Base-by-base conservation (phyloP, 2,888 invertebrate genomes). In the Chromoteleia sp. region DNA sequence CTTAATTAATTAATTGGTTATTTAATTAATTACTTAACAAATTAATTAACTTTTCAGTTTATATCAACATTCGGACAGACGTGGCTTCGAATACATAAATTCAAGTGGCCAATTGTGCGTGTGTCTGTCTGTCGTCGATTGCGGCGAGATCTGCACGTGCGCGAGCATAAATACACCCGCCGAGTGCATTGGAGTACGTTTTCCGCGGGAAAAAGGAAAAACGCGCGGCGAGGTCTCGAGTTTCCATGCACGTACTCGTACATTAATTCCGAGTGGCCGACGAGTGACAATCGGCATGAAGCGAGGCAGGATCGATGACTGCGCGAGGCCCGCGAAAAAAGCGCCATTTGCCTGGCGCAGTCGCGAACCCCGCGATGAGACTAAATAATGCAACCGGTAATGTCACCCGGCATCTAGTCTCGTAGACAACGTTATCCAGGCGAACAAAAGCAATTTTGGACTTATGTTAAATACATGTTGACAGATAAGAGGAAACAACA, bases 381-480 rank as follows among this genome's bases (percentile, higher is more conserved):
- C 12, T 67, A n/a, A 67, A 68, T 68, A 68, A 56, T 68, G 12
- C 10, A 68, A 7, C 10, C 21, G 5, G 15, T 25, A 54, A 30
- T 41, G n/a, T n/a, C n/a, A 54, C 17, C 17, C n/a, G 41, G 1
- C 19, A 12, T 29, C 17, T 30, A 29, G 68, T 19, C 45, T 45
- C 45, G 56, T 33, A 48, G 17, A 43, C 21, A 25, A 54, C 21
- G 54, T 74, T 45, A 56, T 30, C 36, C 50, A 14, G 6, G 71
- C 71, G 67, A 65, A 67, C 54, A 75, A 71, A 76, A 71, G 81
- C 76, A 76, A 81, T 81, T 81, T 71, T 14, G 58, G 75, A 76
- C 67, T 76, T 73, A 61, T 65, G 71, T 58, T 63, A 81, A 76
- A 81, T 76, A 76, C 67, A 76, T 54, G 81, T 81, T 71, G 81